Percentiles rank a stretch among this genome's conserved stretches.
Conservation (phyloP, 2,113 vertebrate genomes). For the Pholis gunnellus region DNA sequence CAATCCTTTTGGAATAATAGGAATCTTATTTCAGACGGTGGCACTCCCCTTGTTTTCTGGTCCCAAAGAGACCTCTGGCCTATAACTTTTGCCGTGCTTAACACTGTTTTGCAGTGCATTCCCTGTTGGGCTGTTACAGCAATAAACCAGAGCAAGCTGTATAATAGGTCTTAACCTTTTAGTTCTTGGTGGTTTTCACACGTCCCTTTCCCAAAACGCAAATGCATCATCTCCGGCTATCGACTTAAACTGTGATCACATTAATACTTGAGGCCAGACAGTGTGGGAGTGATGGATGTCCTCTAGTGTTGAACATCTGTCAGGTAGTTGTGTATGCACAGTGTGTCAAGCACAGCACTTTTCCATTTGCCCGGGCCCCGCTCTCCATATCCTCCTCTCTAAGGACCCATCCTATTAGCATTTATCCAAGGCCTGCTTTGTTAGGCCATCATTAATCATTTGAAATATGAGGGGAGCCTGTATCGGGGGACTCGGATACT, state of each 20-base stretch:
- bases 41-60: constrained; percentile 16
- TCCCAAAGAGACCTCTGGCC: constrained; percentile 18
- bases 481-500: constrained; percentile 66
- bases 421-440: constrained; percentile 81
- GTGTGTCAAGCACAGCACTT: constrained; percentile 64
- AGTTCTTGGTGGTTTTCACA: constrained; percentile 50
- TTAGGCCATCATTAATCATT: constrained; percentile 84
- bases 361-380: constrained; percentile 60
- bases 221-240: constrained; percentile 61
- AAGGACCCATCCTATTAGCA: constrained; percentile 81
- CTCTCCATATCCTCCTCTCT: constrained; percentile 75
- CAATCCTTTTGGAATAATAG: background rate
- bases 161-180: constrained; percentile 63
- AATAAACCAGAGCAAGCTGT: constrained; percentile 48
- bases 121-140: constrained; percentile 53
- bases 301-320: constrained; percentile 77
- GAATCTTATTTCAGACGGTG: constrained; percentile 2
- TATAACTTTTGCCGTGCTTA: constrained; percentile 35
- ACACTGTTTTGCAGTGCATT: constrained; percentile 44
- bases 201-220: constrained; percentile 55
- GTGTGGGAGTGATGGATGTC: constrained; percentile 79
- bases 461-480: constrained; percentile 77
- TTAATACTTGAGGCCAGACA: constrained; percentile 70
- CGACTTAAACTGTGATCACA: constrained; percentile 69
- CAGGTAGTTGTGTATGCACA: constrained; percentile 76